Evolutionary conservation across 2,888 invertebrate genomes (phyloP).

Genomic region (Machimus atricapillus): DNA sequence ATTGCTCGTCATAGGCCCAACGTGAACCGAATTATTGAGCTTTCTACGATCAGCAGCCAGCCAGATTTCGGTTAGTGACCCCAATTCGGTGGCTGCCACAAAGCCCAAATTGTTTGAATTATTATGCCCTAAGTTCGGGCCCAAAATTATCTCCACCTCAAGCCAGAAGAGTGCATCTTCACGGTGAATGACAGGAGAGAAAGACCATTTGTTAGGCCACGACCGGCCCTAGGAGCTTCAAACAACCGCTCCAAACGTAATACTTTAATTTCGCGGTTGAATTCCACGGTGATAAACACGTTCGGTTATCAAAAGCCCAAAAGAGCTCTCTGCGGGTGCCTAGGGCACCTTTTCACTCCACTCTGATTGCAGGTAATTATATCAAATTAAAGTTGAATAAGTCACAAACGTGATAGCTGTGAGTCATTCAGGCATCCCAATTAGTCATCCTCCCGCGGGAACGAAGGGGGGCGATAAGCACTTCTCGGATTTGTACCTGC

Average conservation of each 20-base stretch:
- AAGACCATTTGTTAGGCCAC: neutral
- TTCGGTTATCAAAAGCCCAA: neutral
- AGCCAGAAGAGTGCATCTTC: neutral
- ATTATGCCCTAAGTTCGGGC: neutral
- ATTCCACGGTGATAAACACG: neutral
- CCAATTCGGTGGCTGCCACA: neutral
- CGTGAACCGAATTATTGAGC: neutral
- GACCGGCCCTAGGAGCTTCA: neutral
- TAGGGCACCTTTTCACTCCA: neutral
- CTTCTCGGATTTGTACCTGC: neutral
- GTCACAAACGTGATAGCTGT: neutral
- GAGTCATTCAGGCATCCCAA: neutral
- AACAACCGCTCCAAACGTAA: neutral
- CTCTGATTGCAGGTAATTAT: neutral
- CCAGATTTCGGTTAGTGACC: neutral
- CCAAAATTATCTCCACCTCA: neutral
- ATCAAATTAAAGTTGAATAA: neutral
- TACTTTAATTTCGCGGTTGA: neutral
- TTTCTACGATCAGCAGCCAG: neutral
- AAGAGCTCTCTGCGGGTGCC: neutral
- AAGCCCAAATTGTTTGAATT: neutral
- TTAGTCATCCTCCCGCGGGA: neutral
- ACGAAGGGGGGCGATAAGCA: neutral
- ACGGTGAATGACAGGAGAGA: neutral
- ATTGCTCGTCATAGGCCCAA: neutral